A percentile compares a stretch with the other conserved stretches of the same genome.
Conservation (phyloP, 2,888 invertebrate genomes). For the Heteromurus nitidus region DNA sequence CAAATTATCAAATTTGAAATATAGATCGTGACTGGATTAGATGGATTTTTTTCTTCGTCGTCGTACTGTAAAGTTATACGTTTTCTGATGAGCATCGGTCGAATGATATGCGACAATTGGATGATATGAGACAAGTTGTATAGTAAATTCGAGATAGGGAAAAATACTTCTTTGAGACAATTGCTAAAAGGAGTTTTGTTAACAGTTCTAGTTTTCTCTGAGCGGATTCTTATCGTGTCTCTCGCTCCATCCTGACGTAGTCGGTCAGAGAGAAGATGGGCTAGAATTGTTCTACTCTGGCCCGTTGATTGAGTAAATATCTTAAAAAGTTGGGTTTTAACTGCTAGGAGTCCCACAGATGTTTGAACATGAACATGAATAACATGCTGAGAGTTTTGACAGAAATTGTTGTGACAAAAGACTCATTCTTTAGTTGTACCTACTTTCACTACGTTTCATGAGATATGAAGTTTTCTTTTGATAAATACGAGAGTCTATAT, state of each 20-base stretch:
- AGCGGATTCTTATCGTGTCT: not conserved
- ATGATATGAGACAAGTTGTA: not conserved
- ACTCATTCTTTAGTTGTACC: not conserved
- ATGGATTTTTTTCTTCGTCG: constrained; percentile 21
- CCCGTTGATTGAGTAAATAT: too few species aligned
- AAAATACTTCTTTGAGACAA: constrained; percentile 8
- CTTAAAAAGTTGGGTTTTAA: too few species aligned
- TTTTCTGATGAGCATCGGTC: not conserved
- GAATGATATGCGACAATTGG: not conserved
- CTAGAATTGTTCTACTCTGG: too few species aligned
- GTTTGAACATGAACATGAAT: constrained; percentile 16
- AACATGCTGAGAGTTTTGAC: constrained; percentile 27
- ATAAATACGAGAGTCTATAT: constrained; percentile 44
- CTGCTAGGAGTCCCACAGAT: constrained; percentile 27
- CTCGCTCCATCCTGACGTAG: too few species aligned
- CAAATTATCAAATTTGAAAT: not conserved
- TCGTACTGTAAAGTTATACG: not conserved
- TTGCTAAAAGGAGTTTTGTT: constrained; percentile 2
- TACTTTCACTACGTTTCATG: constrained; percentile 22
- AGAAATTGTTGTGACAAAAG: constrained; percentile 10
- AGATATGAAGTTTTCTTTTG: constrained; percentile 32
- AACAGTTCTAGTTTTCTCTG: constrained; percentile 21
- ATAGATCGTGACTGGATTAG: constrained; percentile 32
- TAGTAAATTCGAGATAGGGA: not conserved
- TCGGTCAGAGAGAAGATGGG: too few species aligned